Evolutionary conservation across 2,797 vertebrate genomes (phyloP).

Genomic region (Lepilemur ruficaudatus): DNA sequence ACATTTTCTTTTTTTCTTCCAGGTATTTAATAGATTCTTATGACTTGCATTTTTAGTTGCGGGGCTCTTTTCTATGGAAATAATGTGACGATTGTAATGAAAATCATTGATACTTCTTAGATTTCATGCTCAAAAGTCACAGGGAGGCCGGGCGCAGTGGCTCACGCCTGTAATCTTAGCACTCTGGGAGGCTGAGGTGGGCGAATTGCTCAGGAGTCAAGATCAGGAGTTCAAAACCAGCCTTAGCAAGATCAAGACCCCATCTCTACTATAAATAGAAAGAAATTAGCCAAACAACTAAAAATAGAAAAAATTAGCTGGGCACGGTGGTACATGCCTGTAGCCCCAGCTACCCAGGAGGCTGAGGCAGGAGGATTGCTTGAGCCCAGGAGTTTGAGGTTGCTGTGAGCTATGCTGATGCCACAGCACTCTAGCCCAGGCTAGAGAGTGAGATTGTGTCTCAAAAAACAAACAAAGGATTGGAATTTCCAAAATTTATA

Average conservation of each 20-base stretch:
- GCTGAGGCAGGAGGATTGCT: background rate
- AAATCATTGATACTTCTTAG: background rate
- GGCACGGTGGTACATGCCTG: background rate
- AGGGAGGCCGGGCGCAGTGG: background rate
- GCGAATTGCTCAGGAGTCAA: background rate
- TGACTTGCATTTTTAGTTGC: constrained; percentile 16
- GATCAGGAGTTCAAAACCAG: background rate
- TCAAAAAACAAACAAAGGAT: background rate
- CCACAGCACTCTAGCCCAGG: too few species aligned
- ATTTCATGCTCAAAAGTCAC: background rate
- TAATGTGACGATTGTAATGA: background rate
- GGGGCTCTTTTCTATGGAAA: background rate
- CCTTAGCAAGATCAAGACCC: too few species aligned
- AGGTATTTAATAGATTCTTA: background rate
- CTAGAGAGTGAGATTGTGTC: too few species aligned
- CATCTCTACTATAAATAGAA: too few species aligned
- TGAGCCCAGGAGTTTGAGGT: background rate
- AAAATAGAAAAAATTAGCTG: too few species aligned
- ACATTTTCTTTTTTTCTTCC: background rate
- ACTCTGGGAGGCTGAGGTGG: background rate
- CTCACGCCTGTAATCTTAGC: background rate
- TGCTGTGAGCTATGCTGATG: too few species aligned
- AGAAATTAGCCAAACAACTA: too few species aligned
- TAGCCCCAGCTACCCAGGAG: background rate
- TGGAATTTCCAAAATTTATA: constrained; percentile 15